phyloP scores from a whole-genome alignment of 2,888 invertebrate species.

The Labia minor region DNA sequence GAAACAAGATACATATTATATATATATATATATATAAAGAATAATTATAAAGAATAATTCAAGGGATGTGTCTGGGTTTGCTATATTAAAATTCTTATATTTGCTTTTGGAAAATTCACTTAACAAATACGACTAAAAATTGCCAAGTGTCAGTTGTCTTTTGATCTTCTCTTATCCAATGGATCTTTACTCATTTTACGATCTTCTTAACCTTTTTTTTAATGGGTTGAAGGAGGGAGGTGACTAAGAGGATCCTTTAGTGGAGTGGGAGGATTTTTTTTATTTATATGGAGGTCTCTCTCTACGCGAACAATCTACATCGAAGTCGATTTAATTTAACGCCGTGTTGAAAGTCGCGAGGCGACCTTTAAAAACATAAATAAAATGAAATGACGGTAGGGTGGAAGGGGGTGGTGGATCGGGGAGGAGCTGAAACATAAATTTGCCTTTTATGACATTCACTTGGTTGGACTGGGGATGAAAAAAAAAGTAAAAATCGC shows the following conservation, averaged over 20 bases:
- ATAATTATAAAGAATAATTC: too few species aligned
- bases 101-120: too few species aligned
- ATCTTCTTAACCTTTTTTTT: not conserved
- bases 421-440: not conserved
- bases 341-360: constrained; percentile 13
- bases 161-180: not conserved
- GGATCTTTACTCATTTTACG: not conserved
- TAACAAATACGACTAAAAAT: too few species aligned
- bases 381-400: not conserved
- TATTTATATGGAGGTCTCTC: constrained; percentile 2
- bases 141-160: not conserved
- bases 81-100: too few species aligned
- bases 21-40: too few species aligned
- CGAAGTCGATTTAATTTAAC: not conserved
- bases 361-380: constrained; percentile 8
- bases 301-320: not conserved
- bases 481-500: constrained; percentile 13
- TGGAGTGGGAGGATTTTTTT: not conserved
- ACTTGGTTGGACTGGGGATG: not conserved
- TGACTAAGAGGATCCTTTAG: not conserved
- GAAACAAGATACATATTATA: too few species aligned
- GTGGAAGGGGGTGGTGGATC: not conserved
- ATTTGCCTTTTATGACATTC: constrained; percentile 13
- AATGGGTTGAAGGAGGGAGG: not conserved
- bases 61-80: too few species aligned